Percentiles rank a stretch among this genome's conserved stretches.
phyloP scores from a whole-genome alignment of 2,113 vertebrate genomes.

The Burhinus oedicnemus region DNA sequence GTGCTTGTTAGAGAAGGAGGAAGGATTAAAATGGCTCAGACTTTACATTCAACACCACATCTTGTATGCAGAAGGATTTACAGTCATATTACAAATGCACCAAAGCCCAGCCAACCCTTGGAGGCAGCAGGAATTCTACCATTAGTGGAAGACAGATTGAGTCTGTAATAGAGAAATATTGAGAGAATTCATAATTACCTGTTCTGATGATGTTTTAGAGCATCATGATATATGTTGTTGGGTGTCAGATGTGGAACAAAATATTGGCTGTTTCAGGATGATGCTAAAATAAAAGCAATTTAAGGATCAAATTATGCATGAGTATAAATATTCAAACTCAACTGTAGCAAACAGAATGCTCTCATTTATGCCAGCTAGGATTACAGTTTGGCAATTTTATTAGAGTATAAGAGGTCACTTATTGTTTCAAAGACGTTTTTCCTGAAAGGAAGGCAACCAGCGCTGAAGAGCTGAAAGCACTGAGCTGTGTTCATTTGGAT shows the following conservation, averaged over 20 bases:
- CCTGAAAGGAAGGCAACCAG: conserved; percentile 61
- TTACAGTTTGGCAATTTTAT: neutral
- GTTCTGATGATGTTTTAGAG: neutral
- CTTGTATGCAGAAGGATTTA: neutral
- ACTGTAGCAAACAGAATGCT: neutral
- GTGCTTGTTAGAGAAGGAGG: neutral
- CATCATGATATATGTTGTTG: neutral
- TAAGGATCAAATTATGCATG: neutral
- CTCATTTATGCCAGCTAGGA: neutral
- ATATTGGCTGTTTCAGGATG: neutral
- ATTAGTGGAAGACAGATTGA: neutral
- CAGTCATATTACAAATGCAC: neutral
- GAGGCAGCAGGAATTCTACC: neutral
- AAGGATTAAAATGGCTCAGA: conserved; percentile 30
- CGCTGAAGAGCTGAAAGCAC: conserved; percentile 50
- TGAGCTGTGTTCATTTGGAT: conserved; percentile 58
- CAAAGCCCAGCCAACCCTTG: neutral
- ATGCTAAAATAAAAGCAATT: neutral
- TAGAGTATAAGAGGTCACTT: conserved; percentile 5
- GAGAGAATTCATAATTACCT: neutral
- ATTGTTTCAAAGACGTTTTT: conserved; percentile 61
- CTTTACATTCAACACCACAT: neutral
- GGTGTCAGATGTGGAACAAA: neutral
- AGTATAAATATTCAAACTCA: neutral
- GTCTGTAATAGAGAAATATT: neutral